A percentile compares a stretch with the other conserved stretches of the same genome.
Evolutionary conservation across 2,797 vertebrate genomes (phyloP).

Genomic region (Tokudaia muenninki): DNA sequence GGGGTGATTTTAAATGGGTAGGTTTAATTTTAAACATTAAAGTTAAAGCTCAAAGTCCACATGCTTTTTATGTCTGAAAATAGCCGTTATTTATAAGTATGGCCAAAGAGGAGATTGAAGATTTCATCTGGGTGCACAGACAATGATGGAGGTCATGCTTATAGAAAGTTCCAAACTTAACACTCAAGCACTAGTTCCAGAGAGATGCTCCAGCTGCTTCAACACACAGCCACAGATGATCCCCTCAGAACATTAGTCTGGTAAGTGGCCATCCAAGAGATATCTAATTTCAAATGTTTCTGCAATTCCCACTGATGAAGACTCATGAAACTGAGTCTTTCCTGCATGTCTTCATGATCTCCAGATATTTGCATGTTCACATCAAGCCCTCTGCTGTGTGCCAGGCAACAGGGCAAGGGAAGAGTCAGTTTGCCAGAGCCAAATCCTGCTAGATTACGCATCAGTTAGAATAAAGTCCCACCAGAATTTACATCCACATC

Average conservation of each 20-base stretch:
- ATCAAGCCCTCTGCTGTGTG: neutral
- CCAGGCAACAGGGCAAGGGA: neutral
- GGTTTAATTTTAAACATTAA: neutral
- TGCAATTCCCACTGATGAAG: neutral
- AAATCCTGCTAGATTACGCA: neutral
- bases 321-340: neutral
- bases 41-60: neutral
- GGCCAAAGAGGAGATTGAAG: conserved; percentile 72
- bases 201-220: neutral
- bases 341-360: neutral
- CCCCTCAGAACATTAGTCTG: conserved; percentile 29
- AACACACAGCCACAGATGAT: conserved; percentile 55
- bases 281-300: neutral
- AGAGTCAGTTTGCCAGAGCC: neutral
- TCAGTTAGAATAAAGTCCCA: neutral
- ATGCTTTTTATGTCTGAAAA: conserved; percentile 71
- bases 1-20: neutral
- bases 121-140: conserved; percentile 50
- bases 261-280: neutral
- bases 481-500: neutral
- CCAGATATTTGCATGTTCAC: neutral
- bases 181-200: neutral
- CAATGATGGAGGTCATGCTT: conserved; percentile 36
- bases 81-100: conserved; percentile 77
- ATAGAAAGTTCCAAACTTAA: neutral